Evolutionary conservation across 2,113 vertebrate species (phyloP).

Genomic region (Gymnarchus niloticus): DNA sequence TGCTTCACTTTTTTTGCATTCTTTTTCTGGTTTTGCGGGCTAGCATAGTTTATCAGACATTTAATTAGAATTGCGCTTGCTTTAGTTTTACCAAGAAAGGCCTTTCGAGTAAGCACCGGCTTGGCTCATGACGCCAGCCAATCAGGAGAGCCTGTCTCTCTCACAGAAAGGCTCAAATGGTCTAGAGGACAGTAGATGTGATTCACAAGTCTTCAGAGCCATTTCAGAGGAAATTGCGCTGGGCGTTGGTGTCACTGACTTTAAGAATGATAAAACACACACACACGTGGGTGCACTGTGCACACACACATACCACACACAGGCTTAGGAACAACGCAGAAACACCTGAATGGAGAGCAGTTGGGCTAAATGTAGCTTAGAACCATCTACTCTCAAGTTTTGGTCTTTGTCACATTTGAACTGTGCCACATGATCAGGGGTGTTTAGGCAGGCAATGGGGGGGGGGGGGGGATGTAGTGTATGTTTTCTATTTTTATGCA

Average conservation of each 20-base stretch:
- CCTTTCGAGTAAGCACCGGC: conserved; percentile 20
- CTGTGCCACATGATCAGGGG: neutral
- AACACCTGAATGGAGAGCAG: neutral
- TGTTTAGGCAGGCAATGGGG: too few species aligned
- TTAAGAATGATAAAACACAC: neutral
- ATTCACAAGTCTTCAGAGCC: neutral
- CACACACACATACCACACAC: neutral
- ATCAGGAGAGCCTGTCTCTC: neutral
- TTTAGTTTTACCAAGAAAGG: conserved; percentile 15
- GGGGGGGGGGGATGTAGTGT: neutral
- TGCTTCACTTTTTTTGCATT: conserved; percentile 14
- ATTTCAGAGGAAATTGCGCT: neutral
- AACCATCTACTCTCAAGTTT: neutral
- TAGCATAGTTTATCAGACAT: conserved; percentile 21
- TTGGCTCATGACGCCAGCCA: neutral
- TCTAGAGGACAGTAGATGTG: neutral
- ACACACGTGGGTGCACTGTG: neutral
- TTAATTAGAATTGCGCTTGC: conserved; percentile 19
- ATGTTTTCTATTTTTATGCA: neutral
- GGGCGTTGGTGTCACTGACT: neutral
- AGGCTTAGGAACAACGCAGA: neutral
- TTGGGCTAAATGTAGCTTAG: neutral
- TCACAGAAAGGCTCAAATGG: neutral
- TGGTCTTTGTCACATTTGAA: neutral
- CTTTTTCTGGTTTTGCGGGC: conserved; percentile 23